Evolutionary conservation across 2,888 invertebrate species (phyloP).

Genomic region (Cremastinae sp.): DNA sequence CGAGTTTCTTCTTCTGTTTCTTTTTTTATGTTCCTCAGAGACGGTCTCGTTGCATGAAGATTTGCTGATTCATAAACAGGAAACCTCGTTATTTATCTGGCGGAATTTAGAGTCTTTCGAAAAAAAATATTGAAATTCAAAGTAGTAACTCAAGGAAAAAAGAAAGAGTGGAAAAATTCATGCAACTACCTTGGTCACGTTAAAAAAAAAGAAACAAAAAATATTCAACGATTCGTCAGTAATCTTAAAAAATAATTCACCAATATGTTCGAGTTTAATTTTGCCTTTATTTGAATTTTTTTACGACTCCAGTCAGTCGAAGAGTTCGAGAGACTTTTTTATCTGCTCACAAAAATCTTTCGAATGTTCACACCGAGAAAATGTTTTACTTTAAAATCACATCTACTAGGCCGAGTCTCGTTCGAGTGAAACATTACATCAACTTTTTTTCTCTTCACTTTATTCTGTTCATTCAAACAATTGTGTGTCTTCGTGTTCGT

Average conservation of each 20-base stretch:
- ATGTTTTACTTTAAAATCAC: constrained; percentile 28
- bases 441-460: constrained; percentile 16
- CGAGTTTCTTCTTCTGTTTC: constrained; percentile 21
- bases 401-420: constrained; percentile 30
- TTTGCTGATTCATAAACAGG: constrained; percentile 57
- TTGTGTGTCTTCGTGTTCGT: constrained; percentile 3
- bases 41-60: constrained; percentile 58
- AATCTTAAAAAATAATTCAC: constrained; percentile 16
- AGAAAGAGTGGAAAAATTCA: constrained; percentile 18
- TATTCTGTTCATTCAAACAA: constrained; percentile 18
- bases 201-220: constrained; percentile 13
- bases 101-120: constrained; percentile 34
- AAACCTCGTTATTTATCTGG: constrained; percentile 49
- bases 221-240: constrained; percentile 32
- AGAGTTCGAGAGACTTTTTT: constrained; percentile 60
- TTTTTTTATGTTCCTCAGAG: constrained; percentile 39
- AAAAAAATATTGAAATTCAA: not conserved
- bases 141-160: constrained; percentile 17
- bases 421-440: constrained; percentile 31
- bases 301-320: constrained; percentile 42
- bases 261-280: constrained; percentile 6
- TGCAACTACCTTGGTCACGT: constrained; percentile 8
- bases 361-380: constrained; percentile 52
- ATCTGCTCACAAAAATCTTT: constrained; percentile 59
- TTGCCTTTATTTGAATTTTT: constrained; percentile 37